Evolutionary conservation across 2,113 vertebrate genomes (phyloP), one percentile per base, ranked within the genome.

Genomic region (Antechinus flavipes): DNA sequence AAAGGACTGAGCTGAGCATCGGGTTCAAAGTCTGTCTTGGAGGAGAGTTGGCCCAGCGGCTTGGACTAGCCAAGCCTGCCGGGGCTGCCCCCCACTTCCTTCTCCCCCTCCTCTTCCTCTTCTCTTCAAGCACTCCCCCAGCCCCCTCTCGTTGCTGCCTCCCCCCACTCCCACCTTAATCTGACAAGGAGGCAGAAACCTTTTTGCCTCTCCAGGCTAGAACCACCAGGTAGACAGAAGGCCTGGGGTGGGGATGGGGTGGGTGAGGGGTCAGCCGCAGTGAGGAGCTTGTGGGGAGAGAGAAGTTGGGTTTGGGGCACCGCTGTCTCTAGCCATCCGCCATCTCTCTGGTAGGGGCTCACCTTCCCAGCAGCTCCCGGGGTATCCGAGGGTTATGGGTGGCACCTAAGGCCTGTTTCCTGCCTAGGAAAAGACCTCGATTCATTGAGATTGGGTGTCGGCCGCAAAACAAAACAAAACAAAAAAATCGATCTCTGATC

Each of bases 21-120:
- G 96, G 97, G 96, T 97, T 97, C 98, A 98, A 97, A 98, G 92
- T 96, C 97, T 98, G 55, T 91, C 22, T 91, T 92, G 49, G 23
- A 90, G 25, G 23, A 90, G 47, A 50, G 47, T 50, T 50, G 89
- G 47, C 53, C 54, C 1, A 27, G 96, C 89, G 68, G 89, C 92
- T 76, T 0, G 97, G 89, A 94, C 96, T 94, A 95, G 94, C 68
- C 58, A 26, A 90, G 96, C 97, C 97, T 96, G 94, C 94, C 95
- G 8, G 90, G 91, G 91, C 98, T 96, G 54, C 94, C 94, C 53
- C 58, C 92, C 11, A 14, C 93, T 94, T 49, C 68, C 95, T 94
- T 93, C 91, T 95, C 56, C 95, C 93, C 84, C 92, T 50, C 95
- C 84, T 76, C 93, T 96, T 95, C 94, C 93, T 7, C 19, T 54